Evolutionary conservation across 2,797 vertebrate genomes (phyloP).

Genomic region (Megalops cyprinoides): DNA sequence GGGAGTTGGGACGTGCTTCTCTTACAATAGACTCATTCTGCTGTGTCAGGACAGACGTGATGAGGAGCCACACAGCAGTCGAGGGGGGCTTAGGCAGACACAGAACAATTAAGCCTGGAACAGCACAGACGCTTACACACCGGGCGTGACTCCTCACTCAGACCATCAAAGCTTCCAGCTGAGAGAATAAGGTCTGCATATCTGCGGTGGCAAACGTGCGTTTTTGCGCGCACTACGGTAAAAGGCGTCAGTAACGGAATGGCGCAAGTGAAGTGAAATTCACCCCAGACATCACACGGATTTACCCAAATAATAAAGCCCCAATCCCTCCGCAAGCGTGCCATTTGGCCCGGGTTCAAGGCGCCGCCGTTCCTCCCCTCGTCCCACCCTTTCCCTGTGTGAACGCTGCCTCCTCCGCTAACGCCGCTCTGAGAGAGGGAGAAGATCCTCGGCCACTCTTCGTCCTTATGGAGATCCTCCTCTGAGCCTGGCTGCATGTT

Average conservation of each 20-base stretch:
- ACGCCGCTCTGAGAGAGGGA: slow-evolving; percentile 25
- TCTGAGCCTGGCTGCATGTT: slow-evolving; percentile 53
- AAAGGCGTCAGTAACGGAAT: background rate
- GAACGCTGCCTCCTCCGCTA: background rate
- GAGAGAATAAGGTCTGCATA: background rate
- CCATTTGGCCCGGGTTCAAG: slow-evolving; percentile 17
- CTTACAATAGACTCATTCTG: slow-evolving; percentile 11
- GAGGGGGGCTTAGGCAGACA: background rate
- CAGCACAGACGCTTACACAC: background rate
- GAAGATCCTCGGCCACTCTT: slow-evolving; percentile 47
- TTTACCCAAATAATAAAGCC: background rate
- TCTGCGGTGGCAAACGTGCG: background rate
- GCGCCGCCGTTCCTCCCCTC: background rate
- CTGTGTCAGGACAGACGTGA: slow-evolving; percentile 29
- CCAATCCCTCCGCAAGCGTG: background rate
- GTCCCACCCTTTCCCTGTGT: background rate
- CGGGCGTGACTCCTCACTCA: background rate
- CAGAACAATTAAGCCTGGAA: slow-evolving; percentile 5
- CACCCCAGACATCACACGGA: background rate
- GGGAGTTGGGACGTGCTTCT: background rate
- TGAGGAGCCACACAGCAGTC: background rate
- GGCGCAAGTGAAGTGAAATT: background rate
- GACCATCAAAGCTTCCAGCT: background rate
- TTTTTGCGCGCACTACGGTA: background rate
- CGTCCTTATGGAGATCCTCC: slow-evolving; percentile 55